A percentile compares a stretch with the other conserved stretches of the same genome.
Conservation (phyloP, 1,140 invertebrate genomes). For the Piezodorus guildinii region DNA sequence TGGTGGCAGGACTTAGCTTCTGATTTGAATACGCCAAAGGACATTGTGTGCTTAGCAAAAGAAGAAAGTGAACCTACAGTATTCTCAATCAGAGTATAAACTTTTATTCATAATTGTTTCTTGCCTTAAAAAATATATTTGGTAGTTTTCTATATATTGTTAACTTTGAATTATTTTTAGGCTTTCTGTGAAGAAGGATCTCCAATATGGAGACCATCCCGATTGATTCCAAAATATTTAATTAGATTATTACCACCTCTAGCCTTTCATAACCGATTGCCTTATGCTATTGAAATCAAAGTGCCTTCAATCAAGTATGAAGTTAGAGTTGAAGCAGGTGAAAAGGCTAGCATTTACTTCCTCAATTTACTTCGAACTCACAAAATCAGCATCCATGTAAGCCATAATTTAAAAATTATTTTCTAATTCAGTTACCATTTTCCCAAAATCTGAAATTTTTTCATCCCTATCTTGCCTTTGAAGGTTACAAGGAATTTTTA, state of each 20-base stretch:
- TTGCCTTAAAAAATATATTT: not conserved
- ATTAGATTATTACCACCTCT: conserved; percentile 59
- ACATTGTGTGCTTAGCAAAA: conserved; percentile 50
- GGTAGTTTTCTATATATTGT: not conserved
- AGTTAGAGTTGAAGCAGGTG: conserved; percentile 56
- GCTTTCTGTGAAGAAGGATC: conserved; percentile 38
- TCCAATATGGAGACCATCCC: conserved; percentile 31
- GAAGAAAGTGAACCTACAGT: conserved; percentile 41
- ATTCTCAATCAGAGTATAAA: conserved; percentile 50
- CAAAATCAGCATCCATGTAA: conserved; percentile 49
- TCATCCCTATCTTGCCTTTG: too few species aligned
- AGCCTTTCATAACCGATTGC: conserved; percentile 62
- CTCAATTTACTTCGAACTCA: conserved; percentile 47
- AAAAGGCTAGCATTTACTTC: conserved; percentile 52
- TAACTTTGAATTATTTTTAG: conserved; percentile 29
- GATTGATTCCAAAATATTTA: conserved; percentile 55
- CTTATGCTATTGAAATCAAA: conserved; percentile 50
- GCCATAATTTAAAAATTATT: conserved; percentile 19
- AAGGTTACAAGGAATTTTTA: too few species aligned
- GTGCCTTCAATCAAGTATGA: conserved; percentile 40
- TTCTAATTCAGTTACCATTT: too few species aligned
- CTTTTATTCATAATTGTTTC: not conserved
- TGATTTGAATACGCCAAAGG: conserved; percentile 44
- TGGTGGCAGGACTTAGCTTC: conserved; percentile 70
- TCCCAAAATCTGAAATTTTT: too few species aligned